Base-by-base conservation (phyloP, 2,888 invertebrate species). In the Platypus cylindrus region DNA sequence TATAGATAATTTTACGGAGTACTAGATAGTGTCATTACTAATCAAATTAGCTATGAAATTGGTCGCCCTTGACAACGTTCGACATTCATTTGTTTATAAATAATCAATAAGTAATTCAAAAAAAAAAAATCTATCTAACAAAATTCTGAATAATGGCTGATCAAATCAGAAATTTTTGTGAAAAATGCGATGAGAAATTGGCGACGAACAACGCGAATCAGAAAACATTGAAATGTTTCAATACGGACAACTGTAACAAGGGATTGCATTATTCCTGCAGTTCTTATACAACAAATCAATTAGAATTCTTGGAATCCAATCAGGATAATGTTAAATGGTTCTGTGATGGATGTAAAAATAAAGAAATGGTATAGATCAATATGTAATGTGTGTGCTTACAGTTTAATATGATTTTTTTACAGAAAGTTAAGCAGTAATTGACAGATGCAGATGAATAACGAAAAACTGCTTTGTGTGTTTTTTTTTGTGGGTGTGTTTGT, bases 151-250 rank as follows among this genome's bases (percentile, higher is more conserved):
- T 42, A 36, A 48, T 47, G 50, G 43, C 44, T 40, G 47, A 45
- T 31, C 39, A 41, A 32, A 48, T 32, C 36, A 44, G 40, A 50
- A 47, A 49, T 52, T 52, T 46, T 41, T 51, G 48, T 51, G 49
- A 47, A 38, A 48, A 48, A 48, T 51, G 48, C 45, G 47, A 45
- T 28, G 46, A 45, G 37, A 43, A 43, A 28, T 43, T 47, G 23
- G n/a, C n/a, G n/a, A 30, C 22, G 13, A 38, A 45, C 16, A 26
- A 41, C 16, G 27, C 38, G 1, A 36, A 16, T 17, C 45, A 48
- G 8, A 48, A 49, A 33, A 45, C 44, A 22, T 39, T 50, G 12
- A 50, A 48, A 41, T 50, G 50, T 29, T n/a, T n/a, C n/a, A 49
- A 46, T 25, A 42, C 45, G 11, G 43, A 43, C 17, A 17, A 32